A percentile compares a stretch with the other conserved stretches of the same genome.
Conservation (phyloP, 2,113 vertebrate species). For the Trichechus manatus region DNA sequence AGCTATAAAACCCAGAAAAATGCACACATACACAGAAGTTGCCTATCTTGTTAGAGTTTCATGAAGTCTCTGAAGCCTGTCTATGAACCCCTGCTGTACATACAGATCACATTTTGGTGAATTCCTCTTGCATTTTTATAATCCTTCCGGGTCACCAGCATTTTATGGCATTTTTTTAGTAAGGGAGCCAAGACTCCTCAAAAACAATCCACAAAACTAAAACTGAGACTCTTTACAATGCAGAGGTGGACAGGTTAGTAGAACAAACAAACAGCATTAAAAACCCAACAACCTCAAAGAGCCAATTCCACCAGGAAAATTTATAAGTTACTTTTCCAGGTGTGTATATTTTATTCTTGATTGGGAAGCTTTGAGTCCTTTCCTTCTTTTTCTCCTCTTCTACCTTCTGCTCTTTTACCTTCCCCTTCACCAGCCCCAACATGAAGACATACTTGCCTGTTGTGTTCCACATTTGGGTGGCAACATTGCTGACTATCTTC, state of each 20-base stretch:
- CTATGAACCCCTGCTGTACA: not conserved
- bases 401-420: no score
- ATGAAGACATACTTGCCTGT: not conserved
- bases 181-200: slow-evolving; percentile 11
- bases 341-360: not conserved
- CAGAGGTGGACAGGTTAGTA: not conserved
- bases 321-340: not conserved
- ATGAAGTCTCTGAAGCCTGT: not conserved
- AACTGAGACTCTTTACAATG: slow-evolving; percentile 32
- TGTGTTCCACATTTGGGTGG: not conserved
- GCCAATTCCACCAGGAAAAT: not conserved
- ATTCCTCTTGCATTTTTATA: slow-evolving; percentile 68
- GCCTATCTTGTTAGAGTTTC: not conserved
- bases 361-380: not conserved
- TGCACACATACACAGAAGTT: not conserved
- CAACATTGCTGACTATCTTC: not conserved
- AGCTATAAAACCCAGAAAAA: slow-evolving; percentile 11
- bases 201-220: not conserved
- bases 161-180: slow-evolving; percentile 61
- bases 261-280: not conserved
- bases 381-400: not conserved
- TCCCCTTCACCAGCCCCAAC: not conserved
- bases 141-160: not conserved
- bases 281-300: not conserved
- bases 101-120: slow-evolving; percentile 13